A percentile compares a stretch with the other conserved stretches of the same genome.
Conservation (phyloP, 2,113 vertebrate genomes). For the Picathartes gymnocephalus region DNA sequence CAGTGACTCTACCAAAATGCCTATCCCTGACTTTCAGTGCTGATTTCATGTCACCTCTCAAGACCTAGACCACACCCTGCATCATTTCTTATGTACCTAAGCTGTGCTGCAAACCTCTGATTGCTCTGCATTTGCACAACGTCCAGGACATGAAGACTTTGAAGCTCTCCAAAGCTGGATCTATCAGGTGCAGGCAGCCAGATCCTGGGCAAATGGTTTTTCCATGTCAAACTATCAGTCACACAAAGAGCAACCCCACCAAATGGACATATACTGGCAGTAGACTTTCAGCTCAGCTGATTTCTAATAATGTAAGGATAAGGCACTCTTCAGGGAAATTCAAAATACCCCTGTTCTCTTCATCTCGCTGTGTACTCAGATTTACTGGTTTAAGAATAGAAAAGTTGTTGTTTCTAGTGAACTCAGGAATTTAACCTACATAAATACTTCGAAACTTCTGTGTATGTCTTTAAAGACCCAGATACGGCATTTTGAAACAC, state of each 20-base stretch:
- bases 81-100: neutral
- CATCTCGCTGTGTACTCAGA: neutral
- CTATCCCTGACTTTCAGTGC: neutral
- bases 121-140: neutral
- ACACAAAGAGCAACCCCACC: neutral
- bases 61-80: neutral
- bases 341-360: neutral
- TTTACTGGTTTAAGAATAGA: neutral
- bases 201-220: neutral
- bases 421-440: neutral
- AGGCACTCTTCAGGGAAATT: neutral
- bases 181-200: neutral
- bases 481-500: neutral
- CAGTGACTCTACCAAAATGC: neutral
- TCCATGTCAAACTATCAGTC: neutral
- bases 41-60: neutral
- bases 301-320: neutral
- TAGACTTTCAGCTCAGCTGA: neutral
- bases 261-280: neutral
- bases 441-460: neutral
- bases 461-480: neutral
- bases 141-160: neutral
- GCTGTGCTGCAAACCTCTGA: neutral
- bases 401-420: neutral
- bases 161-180: neutral